phyloP scores from a whole-genome alignment of 1,140 invertebrate species.

The Aphelenchoides fujianensis region DNA sequence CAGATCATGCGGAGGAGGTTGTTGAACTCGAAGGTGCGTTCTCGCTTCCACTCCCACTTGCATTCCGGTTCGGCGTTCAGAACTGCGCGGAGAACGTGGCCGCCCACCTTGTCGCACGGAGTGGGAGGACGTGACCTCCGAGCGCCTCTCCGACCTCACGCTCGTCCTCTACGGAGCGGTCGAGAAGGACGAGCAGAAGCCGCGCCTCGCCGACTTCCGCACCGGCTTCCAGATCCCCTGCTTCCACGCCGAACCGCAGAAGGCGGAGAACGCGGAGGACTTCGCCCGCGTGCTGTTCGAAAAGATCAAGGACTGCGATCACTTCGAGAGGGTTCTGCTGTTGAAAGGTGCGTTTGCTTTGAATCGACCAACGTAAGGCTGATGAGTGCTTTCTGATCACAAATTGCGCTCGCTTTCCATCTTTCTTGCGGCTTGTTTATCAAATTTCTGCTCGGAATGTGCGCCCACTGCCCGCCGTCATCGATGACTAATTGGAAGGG shows the following conservation, averaged over 20 bases:
- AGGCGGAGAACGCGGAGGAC: neutral
- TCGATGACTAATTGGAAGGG: conserved; percentile 5
- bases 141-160: neutral
- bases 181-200: neutral
- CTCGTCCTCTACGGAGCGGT: neutral
- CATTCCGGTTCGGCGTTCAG: too few species aligned
- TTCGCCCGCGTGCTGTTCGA: neutral
- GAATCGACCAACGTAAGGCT: too few species aligned
- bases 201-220: neutral
- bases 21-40: neutral
- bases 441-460: neutral
- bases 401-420: neutral
- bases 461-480: neutral
- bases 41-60: neutral
- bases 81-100: neutral
- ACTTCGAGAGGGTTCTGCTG: neutral
- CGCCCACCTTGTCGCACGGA: neutral
- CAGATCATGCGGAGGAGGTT: neutral
- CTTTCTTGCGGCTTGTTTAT: neutral
- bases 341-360: neutral
- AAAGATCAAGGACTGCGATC: neutral
- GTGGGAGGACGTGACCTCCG: neutral
- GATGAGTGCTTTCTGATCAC: too few species aligned
- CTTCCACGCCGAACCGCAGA: neutral
- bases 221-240: neutral